Percentiles rank a stretch among this genome's conserved stretches.
Conservation (phyloP, 2,797 vertebrate genomes). For the Onychomys arenicola region DNA sequence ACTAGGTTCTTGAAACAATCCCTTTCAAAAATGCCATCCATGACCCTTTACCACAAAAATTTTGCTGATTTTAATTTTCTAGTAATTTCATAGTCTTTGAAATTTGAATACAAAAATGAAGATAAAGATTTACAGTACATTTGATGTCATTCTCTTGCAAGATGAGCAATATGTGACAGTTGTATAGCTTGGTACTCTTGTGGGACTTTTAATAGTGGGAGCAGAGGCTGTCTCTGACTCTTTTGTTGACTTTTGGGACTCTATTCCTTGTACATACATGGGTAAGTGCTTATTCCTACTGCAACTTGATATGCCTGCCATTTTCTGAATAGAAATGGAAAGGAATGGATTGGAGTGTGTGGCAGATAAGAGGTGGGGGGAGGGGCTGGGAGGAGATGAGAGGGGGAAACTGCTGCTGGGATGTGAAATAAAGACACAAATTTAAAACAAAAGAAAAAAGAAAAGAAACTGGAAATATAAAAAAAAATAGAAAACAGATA, state of each 20-base stretch:
- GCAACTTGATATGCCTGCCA: too few relatives aligned
- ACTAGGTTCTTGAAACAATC: not conserved
- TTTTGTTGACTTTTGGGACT: not conserved
- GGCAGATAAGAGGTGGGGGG: too few relatives aligned
- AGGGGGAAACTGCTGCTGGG: too few relatives aligned
- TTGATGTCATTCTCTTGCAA: not conserved
- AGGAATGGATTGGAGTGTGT: too few relatives aligned
- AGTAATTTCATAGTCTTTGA: not conserved
- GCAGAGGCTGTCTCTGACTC: not conserved
- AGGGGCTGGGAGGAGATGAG: too few relatives aligned
- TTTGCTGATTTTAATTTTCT: not conserved
- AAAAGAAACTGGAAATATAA: not conserved
- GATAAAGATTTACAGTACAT: not conserved
- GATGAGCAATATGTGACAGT: not conserved
- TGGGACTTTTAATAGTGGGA: not conserved
- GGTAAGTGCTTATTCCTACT: too few relatives aligned
- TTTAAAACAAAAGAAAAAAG: not conserved
- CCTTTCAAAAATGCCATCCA: not conserved
- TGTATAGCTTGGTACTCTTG: not conserved
- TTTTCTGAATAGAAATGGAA: too few relatives aligned
- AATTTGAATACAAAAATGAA: not conserved
- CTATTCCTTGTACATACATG: too few relatives aligned
- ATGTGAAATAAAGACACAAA: too few relatives aligned
- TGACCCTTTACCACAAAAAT: not conserved
- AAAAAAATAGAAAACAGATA: not conserved